phyloP scores from a whole-genome alignment of 2,888 invertebrate species.

The Lordiphosa fenestrarum region DNA sequence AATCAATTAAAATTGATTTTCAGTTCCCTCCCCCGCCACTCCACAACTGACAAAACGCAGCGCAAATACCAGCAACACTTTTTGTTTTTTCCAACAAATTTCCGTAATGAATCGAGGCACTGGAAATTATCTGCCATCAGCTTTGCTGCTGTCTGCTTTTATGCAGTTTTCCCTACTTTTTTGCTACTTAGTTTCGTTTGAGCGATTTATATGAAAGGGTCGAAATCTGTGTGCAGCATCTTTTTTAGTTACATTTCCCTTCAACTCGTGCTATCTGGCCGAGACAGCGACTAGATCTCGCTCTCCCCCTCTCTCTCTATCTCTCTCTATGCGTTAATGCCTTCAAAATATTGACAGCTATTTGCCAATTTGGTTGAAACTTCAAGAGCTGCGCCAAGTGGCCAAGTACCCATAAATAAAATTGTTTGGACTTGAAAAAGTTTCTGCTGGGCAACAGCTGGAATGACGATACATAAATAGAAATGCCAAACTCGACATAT shows the following conservation, averaged over 20 bases:
- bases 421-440: constrained; percentile 24
- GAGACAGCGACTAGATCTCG: constrained; percentile 42
- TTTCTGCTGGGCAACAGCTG: constrained; percentile 25
- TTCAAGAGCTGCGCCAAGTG: constrained; percentile 25
- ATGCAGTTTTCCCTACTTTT: constrained; percentile 28
- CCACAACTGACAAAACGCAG: constrained; percentile 52
- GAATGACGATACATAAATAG: constrained; percentile 31
- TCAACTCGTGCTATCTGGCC: constrained; percentile 55
- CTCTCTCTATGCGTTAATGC: constrained; percentile 17
- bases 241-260: constrained; percentile 10
- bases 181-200: constrained; percentile 58
- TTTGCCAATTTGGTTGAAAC: constrained; percentile 63
- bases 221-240: neutral
- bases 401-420: constrained; percentile 56
- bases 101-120: constrained; percentile 59
- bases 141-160: constrained; percentile 44
- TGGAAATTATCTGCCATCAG: constrained; percentile 55
- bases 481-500: constrained; percentile 26
- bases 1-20: constrained; percentile 38
- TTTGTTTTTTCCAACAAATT: constrained; percentile 28
- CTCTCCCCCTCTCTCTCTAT: neutral
- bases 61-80: constrained; percentile 43
- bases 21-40: constrained; percentile 1
- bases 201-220: constrained; percentile 46
- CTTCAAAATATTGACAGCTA: constrained; percentile 74